Conservation (phyloP, 2,888 invertebrate species). For the Drosophila atroscutellata region DNA sequence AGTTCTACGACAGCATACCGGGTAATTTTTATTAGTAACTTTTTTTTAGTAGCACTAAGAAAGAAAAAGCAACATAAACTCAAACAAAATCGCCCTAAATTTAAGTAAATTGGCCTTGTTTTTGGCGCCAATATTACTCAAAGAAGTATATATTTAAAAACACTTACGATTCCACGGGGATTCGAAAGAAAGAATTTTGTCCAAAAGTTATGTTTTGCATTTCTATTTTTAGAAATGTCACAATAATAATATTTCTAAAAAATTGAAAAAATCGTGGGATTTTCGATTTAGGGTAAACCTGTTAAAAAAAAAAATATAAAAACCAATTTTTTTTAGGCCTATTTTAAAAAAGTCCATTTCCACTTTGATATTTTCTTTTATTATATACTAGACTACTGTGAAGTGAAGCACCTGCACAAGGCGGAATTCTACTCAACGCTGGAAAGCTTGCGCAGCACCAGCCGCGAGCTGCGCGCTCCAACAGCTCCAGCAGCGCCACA, state of each 20-base stretch:
- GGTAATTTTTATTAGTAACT: constrained; percentile 59
- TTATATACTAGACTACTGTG: constrained; percentile 87
- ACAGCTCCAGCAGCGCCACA: background rate
- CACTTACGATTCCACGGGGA: background rate
- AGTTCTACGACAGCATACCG: constrained; percentile 92
- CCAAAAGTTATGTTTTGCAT: no score
- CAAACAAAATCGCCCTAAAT: background rate
- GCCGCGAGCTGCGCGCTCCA: constrained; percentile 70
- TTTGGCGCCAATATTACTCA: background rate
- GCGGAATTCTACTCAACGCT: constrained; percentile 91
- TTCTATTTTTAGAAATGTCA: no score
- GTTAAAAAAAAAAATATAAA: background rate
- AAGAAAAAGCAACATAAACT: background rate
- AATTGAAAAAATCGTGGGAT: background rate
- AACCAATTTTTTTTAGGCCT: background rate
- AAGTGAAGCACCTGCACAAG: constrained; percentile 90
- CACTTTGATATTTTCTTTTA: background rate
- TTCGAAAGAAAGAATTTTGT: background rate
- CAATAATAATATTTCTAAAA: no score
- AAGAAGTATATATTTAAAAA: background rate
- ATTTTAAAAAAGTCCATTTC: background rate
- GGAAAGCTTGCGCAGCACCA: constrained; percentile 85
- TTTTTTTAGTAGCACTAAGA: no score
- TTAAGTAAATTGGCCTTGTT: background rate
- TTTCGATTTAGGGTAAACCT: background rate